phyloP scores from a whole-genome alignment of 2,888 invertebrate species.

The Linyphia triangularis region DNA sequence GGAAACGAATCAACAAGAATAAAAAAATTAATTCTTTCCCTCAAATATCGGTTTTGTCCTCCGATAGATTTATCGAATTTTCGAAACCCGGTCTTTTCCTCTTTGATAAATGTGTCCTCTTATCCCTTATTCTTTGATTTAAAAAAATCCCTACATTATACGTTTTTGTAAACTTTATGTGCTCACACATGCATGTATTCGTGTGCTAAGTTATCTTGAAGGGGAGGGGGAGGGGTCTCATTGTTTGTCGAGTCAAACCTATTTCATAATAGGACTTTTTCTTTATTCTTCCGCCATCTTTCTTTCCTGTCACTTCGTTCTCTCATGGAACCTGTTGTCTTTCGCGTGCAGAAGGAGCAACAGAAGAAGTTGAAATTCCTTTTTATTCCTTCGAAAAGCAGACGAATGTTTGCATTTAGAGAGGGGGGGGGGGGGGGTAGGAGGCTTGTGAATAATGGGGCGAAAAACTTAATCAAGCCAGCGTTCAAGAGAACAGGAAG shows the following conservation, averaged over 20 bases:
- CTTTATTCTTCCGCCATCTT: not conserved
- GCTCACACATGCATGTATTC: constrained; percentile 17
- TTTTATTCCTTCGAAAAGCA: not conserved
- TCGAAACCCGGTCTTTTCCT: constrained; percentile 47
- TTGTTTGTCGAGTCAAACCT: constrained; percentile 71
- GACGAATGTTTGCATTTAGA: constrained; percentile 42
- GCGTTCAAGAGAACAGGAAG: constrained; percentile 40
- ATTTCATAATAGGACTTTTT: constrained; percentile 58
- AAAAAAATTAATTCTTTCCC: constrained; percentile 56
- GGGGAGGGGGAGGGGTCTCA: constrained; percentile 22
- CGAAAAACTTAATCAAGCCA: constrained; percentile 60
- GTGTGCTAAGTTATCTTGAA: constrained; percentile 35
- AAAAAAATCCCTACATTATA: constrained; percentile 35
- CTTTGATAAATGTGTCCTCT: constrained; percentile 57
- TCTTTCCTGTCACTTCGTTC: not conserved
- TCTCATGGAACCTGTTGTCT: constrained; percentile 51
- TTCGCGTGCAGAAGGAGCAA: constrained; percentile 12
- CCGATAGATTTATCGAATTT: constrained; percentile 70
- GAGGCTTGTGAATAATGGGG: constrained; percentile 34
- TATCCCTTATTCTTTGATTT: constrained; percentile 30
- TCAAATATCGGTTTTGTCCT: constrained; percentile 70
- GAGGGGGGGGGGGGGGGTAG: not conserved
- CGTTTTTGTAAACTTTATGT: constrained; percentile 22
- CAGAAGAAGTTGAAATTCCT: constrained; percentile 16
- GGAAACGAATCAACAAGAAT: constrained; percentile 14